Evolutionary conservation across 1,140 invertebrate genomes (phyloP), one percentile per base, ranked within the genome.

Genomic region (Eueides isabella): DNA sequence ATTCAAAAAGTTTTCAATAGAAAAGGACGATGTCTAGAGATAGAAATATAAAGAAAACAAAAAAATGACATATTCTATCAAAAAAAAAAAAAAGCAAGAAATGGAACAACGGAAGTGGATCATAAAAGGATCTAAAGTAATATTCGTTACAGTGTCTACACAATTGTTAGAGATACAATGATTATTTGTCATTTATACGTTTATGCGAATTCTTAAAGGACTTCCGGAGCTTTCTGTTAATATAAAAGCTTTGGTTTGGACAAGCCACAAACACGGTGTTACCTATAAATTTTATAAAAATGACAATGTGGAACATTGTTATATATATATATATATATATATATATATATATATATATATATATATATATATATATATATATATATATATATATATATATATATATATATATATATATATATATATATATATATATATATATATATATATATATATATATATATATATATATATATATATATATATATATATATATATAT

Each of bases 141-240:
- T 7, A 55, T 55, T 67, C 30, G 44, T 75, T 69, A 44, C 33
- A 63, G 62, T 68, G 38, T 75, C 44, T 61, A 61, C 29, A 67
- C 41, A 72, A 73, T 55, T 29, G 44, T 67, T n/a, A 11, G 35
- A 48, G 72, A 80, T 63, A 85, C 79, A 86, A 83, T 80, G 79
- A 78, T 77, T 86, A 86, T 89, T 89, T 87, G 85, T 88, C 84
- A 81, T 87, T 85, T 89, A 79, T 84, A 83, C 81, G 84, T 86
- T 82, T 81, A 83, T 83, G 80, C 78, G 80, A 82, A 85, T 80
- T 78, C 81, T 75, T 70, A 75, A 76, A 75, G 66, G 78, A 87
- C 86, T 89, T 91, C 89, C 89, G 86, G 85, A 77, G 67, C 73
- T 84, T 88, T 88, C 76, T 86, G 41, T 38, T 41, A 38, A 29